Evolutionary conservation across 2,888 invertebrate species (phyloP).

Genomic region (Eristalis arbustorum): DNA sequence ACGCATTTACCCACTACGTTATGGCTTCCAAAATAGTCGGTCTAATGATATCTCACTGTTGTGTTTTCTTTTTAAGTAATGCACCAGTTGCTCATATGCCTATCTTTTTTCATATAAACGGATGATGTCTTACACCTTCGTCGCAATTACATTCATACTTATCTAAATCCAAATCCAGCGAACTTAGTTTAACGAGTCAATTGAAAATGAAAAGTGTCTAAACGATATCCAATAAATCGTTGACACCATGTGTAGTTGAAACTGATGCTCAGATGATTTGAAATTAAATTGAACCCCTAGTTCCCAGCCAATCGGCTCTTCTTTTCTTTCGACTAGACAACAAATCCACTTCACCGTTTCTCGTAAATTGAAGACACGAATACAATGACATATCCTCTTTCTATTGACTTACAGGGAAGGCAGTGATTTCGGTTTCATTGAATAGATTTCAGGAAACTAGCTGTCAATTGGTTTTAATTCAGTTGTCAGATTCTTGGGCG

Average conservation of each 20-base stretch:
- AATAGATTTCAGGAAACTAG: constrained; percentile 55
- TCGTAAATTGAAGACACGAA: constrained; percentile 20
- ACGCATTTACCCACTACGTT: too few species aligned
- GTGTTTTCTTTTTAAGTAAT: too few species aligned
- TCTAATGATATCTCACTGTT: too few species aligned
- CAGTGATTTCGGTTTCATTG: constrained; percentile 53
- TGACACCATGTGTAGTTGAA: neutral
- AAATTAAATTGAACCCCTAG: constrained; percentile 22
- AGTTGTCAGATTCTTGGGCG: constrained; percentile 60
- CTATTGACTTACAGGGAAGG: constrained; percentile 46
- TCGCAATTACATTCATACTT: too few species aligned
- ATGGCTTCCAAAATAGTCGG: too few species aligned
- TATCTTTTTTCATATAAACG: too few species aligned
- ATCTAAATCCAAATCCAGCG: too few species aligned
- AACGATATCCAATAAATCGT: neutral
- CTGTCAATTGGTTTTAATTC: constrained; percentile 67
- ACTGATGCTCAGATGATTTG: neutral
- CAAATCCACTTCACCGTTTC: constrained; percentile 30
- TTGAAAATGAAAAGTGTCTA: neutral
- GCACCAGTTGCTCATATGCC: too few species aligned
- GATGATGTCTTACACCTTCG: too few species aligned
- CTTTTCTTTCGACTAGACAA: neutral
- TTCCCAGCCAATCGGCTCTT: constrained; percentile 32
- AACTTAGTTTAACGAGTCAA: too few species aligned
- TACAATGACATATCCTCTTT: neutral